Evolutionary conservation across 2,113 vertebrate genomes (phyloP).

Genomic region (Psilopsiagon aurifrons): DNA sequence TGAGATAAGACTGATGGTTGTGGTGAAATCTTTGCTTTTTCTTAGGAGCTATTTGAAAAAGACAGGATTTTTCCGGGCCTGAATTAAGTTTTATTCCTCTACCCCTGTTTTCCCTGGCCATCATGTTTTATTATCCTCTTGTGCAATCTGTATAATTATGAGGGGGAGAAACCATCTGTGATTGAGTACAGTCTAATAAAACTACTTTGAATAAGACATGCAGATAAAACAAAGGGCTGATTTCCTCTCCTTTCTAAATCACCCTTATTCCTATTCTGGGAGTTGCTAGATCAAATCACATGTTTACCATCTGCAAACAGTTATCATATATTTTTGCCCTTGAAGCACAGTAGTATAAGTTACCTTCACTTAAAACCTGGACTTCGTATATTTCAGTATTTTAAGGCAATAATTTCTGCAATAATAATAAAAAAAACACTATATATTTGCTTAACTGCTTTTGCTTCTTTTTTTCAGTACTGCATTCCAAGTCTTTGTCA

Average conservation of each 20-base stretch:
- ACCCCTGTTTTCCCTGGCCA: background rate
- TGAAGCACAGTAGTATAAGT: background rate
- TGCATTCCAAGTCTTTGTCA: background rate
- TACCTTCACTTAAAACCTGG: background rate
- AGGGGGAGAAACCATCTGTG: background rate
- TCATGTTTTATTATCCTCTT: background rate
- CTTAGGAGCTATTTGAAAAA: background rate
- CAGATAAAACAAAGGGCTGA: background rate
- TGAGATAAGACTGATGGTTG: background rate
- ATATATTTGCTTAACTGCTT: background rate
- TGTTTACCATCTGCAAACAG: background rate
- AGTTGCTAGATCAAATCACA: background rate
- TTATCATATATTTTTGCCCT: background rate
- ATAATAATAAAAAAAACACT: background rate
- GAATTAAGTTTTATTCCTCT: background rate
- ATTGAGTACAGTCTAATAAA: background rate
- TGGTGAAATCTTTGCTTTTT: background rate
- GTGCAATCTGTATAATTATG: background rate
- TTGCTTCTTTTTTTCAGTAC: background rate
- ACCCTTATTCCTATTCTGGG: background rate
- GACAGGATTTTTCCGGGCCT: rapidly evolving
- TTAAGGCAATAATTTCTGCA: background rate
- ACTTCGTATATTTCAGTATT: background rate
- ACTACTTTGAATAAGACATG: background rate
- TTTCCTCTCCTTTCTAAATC: background rate